Base-by-base conservation (phyloP, 2,888 invertebrate species). In the Caenorhabditis sp. region DNA sequence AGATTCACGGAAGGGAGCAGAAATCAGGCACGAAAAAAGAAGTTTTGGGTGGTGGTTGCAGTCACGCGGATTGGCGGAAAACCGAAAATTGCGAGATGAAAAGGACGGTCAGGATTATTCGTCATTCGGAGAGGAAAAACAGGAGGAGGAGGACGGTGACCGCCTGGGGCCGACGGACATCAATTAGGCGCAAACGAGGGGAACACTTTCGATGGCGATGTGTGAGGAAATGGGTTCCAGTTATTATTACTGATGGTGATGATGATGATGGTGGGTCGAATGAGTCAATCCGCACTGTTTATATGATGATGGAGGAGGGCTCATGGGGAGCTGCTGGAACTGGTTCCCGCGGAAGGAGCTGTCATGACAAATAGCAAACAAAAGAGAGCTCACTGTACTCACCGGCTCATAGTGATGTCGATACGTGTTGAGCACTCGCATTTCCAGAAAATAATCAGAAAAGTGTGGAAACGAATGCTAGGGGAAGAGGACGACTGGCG, bases 381-480 rank as follows among this genome's bases (percentile, higher is more conserved):
- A 50, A 50, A 24, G 30, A 27, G 11, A 9, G n/a, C 32, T 30
- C 11, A 15, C 4, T 32, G 3, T 4, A 46, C 72, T 43, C 27
- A 72, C 72, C 72, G 72, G 72, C 46, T 72, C 72, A 30, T 72
- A 72, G 35, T 72, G 72, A 72, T 72, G 72, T 43, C 63, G 63
- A 50, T 45, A 72, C 9, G 72, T 72, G 63, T 72, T 72, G 20
- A 50, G 55, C 2, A 72, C 72, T 66, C 61, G 66, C 66, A 74
- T 66, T 50, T 30, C 17, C 32, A 50, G 59, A 46, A 24, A 8
- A 32, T n/a, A n/a, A n/a, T 32, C 35, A 30, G 43, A 9, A 6
- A 7, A 32, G 26, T 26, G 39, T 11, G 6, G 2, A 22, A n/a
- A 32, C 11, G 41, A 17, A 52, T 3, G 26, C 9, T 13, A 35